Base-by-base conservation (phyloP, 2,113 vertebrate species). In the Zosterops borbonicus region DNA sequence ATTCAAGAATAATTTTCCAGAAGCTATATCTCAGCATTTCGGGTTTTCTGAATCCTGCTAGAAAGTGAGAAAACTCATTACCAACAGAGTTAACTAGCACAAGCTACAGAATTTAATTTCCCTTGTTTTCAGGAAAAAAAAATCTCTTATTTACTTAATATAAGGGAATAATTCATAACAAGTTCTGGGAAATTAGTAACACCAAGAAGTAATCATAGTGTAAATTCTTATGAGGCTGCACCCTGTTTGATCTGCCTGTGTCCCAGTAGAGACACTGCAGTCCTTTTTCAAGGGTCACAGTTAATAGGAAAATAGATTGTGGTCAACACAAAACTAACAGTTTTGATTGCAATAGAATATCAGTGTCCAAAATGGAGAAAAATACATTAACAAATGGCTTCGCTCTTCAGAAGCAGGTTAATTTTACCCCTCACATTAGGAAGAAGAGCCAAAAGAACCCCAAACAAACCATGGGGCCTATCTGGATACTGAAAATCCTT, bases 401-500 rank as follows among this genome's bases (percentile, higher is more conserved):
- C 85, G 14, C 3, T 65, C 23, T 55, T 65, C 39, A 50, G 16
- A 8, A 41, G 28, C 35, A 63, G 12, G 8, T 39, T 49, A 86
- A 60, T 22, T 49, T 18, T 83, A 67, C 5, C 20, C 28, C 7
- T 76, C 24, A 78, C 53, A 47, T 23, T 71, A 73, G 22, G 31
- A 84, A 60, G 25, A 71, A 24, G 11, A 31, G 19, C 6, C 5
- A n/a, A 53, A 33, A 39, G 7, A 5, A 16, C 2, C 2, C 3
- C 3, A 33, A 55, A 90, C 2, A 19, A 33, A 23, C 0, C 17
- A 25, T 7, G 3, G 47, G 9, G 3, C 6, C 31, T 62, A 39
- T 24, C 14, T 49, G n/a, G 11, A 33, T 59, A 42, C 31, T 39
- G 63, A 55, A 70, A 77, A 55, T 70, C 22, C 7, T 12, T 55